Conservation (phyloP, 2,113 vertebrate species). For the Gymnobelideus leadbeateri region DNA sequence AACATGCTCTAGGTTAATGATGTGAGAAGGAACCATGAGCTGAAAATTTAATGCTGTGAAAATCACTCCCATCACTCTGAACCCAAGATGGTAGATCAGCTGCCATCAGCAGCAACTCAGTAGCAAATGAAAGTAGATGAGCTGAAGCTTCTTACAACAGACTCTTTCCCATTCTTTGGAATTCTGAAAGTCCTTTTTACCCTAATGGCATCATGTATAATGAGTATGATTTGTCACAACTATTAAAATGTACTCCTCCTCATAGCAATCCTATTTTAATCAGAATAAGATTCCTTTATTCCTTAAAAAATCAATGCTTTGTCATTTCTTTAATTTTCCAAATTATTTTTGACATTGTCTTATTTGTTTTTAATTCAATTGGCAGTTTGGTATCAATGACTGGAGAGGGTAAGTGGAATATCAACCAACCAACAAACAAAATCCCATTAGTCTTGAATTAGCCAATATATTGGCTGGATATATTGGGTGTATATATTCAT, state of each 20-base stretch:
- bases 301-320: constrained; percentile 30
- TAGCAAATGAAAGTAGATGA: not conserved
- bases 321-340: constrained; percentile 26
- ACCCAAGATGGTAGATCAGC: constrained; percentile 10
- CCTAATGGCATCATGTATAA: not conserved
- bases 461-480: not conserved
- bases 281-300: constrained; percentile 14
- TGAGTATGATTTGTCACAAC: not conserved
- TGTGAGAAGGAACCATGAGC: not conserved
- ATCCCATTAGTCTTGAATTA: constrained; percentile 33
- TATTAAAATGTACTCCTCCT: not conserved
- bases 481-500: not conserved
- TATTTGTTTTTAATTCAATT: constrained; percentile 3
- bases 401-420: not conserved
- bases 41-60: constrained; percentile 27
- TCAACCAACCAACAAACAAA: constrained; percentile 13
- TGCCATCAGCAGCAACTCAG: not conserved
- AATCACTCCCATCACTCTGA: not conserved
- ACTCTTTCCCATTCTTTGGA: not conserved
- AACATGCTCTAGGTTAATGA: not conserved
- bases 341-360: constrained; percentile 15
- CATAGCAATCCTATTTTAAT: not conserved
- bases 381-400: not conserved
- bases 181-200: not conserved
- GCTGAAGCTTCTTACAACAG: not conserved